A percentile compares a stretch with the other conserved stretches of the same genome.
These are phyloP conservation scores for Trimorus sp. DNA, from an alignment of 2,888 invertebrate genomes.

Conservation along the genomic window DNA sequence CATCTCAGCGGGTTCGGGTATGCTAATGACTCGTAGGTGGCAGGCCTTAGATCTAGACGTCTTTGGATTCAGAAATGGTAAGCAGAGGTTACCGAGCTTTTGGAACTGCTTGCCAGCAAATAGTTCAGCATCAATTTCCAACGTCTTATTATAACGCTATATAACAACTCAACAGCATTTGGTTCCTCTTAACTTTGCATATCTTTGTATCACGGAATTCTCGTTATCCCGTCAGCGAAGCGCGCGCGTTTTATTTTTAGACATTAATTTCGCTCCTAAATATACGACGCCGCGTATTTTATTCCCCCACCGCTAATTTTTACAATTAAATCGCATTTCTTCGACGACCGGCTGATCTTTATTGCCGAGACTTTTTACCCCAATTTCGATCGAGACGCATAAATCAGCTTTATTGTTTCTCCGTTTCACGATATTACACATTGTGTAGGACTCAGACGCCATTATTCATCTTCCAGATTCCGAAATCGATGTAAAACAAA, in stretches of 20 bases:
- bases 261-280: conserved; percentile 53
- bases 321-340: conserved; percentile 38
- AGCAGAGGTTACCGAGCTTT: conserved; percentile 70
- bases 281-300: conserved; percentile 43
- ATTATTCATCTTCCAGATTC: conserved; percentile 61
- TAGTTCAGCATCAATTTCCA: conserved; percentile 81
- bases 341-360: conserved; percentile 22
- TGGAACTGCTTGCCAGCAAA: conserved; percentile 79
- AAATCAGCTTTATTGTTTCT: conserved; percentile 64
- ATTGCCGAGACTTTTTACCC: conserved; percentile 44
- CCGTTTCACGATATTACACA: conserved; percentile 51
- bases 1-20: conserved; percentile 63
- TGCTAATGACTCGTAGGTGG: conserved; percentile 81
- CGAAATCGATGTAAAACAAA: conserved; percentile 54
- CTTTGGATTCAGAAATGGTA: conserved; percentile 65
- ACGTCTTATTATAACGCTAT: conserved; percentile 82
- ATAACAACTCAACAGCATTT: conserved; percentile 77
- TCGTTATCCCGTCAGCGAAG: conserved; percentile 61
- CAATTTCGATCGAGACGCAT: conserved; percentile 62
- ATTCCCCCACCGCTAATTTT: conserved; percentile 19
- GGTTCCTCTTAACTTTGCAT: conserved; percentile 67
- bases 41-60: conserved; percentile 79
- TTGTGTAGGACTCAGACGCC: conserved; percentile 55
- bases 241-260: conserved; percentile 52
- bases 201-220: conserved; percentile 64